A percentile compares a stretch with the other conserved stretches of the same genome.
Evolutionary conservation across 1,140 invertebrate genomes (phyloP).

Genomic region (Trichomalopsis sarcophagae): DNA sequence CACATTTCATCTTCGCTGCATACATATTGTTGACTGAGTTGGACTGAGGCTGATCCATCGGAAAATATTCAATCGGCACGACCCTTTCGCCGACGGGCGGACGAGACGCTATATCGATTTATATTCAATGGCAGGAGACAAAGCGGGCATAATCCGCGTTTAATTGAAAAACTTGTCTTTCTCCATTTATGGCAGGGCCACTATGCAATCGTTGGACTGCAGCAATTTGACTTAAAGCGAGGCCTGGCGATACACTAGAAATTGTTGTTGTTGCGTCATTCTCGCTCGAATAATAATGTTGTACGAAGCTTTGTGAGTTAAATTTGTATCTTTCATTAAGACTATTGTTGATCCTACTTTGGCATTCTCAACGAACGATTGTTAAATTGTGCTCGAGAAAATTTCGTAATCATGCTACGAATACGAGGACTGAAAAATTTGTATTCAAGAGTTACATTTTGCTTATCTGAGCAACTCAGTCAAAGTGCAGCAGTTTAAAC

Average conservation of each 20-base stretch:
- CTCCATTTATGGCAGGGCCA: neutral
- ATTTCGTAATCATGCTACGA: no score
- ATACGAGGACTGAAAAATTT: neutral
- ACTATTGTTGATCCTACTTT: no score
- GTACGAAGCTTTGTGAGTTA: no score
- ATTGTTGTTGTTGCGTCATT: neutral
- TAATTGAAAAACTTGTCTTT: slow-evolving; percentile 69
- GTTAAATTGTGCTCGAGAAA: no score
- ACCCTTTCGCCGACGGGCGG: neutral
- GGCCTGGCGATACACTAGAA: slow-evolving; percentile 17
- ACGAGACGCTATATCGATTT: slow-evolving; percentile 61
- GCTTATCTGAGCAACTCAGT: neutral
- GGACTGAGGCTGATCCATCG: slow-evolving; percentile 46
- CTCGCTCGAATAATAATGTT: no score
- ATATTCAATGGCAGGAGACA: slow-evolving; percentile 68
- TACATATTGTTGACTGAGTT: slow-evolving; percentile 42
- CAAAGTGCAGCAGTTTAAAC: slow-evolving; percentile 17
- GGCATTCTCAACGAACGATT: no score
- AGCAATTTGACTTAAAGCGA: neutral
- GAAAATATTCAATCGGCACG: slow-evolving; percentile 50
- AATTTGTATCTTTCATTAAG: no score
- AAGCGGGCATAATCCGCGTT: slow-evolving; percentile 70
- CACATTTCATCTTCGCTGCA: slow-evolving; percentile 45
- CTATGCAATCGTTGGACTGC: neutral
- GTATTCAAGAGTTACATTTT: neutral